Base-by-base conservation (phyloP, 2,888 invertebrate genomes). In the Hymenopus coronatus region DNA sequence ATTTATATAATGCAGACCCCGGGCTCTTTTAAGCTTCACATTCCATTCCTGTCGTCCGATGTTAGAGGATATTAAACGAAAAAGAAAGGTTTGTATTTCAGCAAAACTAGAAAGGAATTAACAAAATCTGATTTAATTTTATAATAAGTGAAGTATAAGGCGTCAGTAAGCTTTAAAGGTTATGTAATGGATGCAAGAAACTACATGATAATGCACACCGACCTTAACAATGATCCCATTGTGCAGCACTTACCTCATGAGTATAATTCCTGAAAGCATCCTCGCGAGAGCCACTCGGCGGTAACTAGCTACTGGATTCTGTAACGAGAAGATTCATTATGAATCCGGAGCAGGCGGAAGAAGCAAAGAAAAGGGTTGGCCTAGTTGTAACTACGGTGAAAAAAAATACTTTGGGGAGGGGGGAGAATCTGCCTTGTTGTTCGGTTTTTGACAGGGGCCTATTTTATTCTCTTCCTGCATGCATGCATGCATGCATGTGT, bases 331-430 rank as follows among this genome's bases (percentile, higher is more conserved):
- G 28, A 87, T 40, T 82, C 14, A n/a, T 46, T 46, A 14, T 87
- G 87, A 25, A 33, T n/a, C 85, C 15, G 54, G 40, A 14, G n/a
- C 30, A 82, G 82, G 82, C 82, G 87, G 82, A 82, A 82, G 82
- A 85, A 33, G 28, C 82, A 28, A 87, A 70, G 82, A 30, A 87
- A 40, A 87, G 87, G 87, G 87, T 82, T 81, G 87, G 33, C 12
- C 82, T 33, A 54, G 87, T 87, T 87, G 87, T 87, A 87, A 87
- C 82, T 87, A 87, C 33, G 87, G 33, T 82, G 82, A 87, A 81
- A 87, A 86, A 84, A 30, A 30, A 30, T 9, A 84, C 84, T 28
- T 28, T 14, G 30, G 28, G 84, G 30, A 30, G 86, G 86, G 70
- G 70, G 82, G 87, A 33, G 87, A 87, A 87, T 87, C 82, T 33